Evolutionary conservation across 2,888 invertebrate genomes (phyloP).

Genomic region (Scaptomyza tumidula): DNA sequence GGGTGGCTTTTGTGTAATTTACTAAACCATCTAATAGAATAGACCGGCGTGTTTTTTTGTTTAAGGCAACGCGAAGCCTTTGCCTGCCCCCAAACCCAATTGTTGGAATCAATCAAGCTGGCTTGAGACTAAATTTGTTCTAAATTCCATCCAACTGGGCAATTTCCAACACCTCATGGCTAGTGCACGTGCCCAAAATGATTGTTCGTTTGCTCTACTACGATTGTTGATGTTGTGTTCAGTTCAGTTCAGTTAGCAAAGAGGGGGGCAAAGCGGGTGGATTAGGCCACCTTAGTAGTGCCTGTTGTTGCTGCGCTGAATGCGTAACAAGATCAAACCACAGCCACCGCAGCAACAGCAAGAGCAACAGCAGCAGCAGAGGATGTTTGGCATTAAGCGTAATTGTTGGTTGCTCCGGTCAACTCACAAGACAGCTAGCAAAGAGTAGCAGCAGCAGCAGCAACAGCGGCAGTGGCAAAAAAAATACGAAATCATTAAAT

Average conservation of each 20-base stretch:
- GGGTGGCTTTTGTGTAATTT: conserved; percentile 61
- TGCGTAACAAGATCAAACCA: conserved; percentile 81
- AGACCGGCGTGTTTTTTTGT: conserved; percentile 24
- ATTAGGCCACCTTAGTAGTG: conserved; percentile 47
- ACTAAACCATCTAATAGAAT: conserved; percentile 71
- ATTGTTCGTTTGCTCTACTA: conserved; percentile 13
- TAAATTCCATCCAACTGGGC: conserved; percentile 37
- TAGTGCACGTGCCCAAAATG: conserved; percentile 48
- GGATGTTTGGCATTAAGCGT: conserved; percentile 82
- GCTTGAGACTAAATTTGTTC: conserved; percentile 27
- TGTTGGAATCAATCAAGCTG: conserved; percentile 58
- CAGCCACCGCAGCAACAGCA: conserved; percentile 65
- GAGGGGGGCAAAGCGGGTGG: background rate
- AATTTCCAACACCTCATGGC: conserved; percentile 67
- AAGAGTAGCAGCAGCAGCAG: background rate
- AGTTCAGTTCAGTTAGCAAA: background rate
- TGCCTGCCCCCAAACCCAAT: too few species aligned
- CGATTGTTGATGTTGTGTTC: background rate
- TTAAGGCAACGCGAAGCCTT: too few species aligned
- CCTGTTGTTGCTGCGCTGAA: conserved; percentile 27
- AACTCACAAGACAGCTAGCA: conserved; percentile 8
- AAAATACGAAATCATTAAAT: conserved; percentile 75
- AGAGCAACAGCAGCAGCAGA: conserved; percentile 56
- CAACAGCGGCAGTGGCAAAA: conserved; percentile 20
- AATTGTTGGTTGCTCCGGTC: conserved; percentile 66